A percentile compares a stretch with the other conserved stretches of the same genome.
phyloP scores from a whole-genome alignment of 1,140 invertebrate species.

The Tetraneura akinire region DNA sequence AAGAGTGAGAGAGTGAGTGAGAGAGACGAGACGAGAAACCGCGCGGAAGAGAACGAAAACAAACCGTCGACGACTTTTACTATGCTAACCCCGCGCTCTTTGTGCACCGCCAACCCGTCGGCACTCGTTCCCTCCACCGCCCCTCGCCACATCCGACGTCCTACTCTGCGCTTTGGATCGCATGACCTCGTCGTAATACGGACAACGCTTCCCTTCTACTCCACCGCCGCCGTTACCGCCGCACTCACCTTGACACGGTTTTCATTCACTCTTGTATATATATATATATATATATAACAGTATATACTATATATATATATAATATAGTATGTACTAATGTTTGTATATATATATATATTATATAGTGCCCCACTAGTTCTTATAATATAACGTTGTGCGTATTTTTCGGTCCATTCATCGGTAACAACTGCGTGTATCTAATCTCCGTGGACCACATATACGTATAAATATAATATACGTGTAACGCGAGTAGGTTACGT shows the following conservation, averaged over 20 bases:
- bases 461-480: neutral
- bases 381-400: neutral
- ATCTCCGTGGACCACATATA: neutral
- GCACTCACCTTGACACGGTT: slow-evolving; percentile 48
- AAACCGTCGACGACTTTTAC: slow-evolving; percentile 49
- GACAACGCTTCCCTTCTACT: slow-evolving; percentile 35
- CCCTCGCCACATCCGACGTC: neutral
- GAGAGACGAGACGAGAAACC: slow-evolving; percentile 19
- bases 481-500: no score
- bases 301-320: neutral
- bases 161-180: slow-evolving; percentile 11
- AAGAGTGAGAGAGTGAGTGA: neutral
- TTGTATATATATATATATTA: slow-evolving; percentile 30
- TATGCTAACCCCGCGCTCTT: neutral
- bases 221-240: neutral
- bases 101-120: neutral
- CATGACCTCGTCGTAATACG: slow-evolving; percentile 46
- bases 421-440: neutral
- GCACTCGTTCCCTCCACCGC: neutral
- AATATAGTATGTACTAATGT: neutral
- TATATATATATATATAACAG: slow-evolving; percentile 23
- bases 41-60: slow-evolving; percentile 48
- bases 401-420: slow-evolving; percentile 41
- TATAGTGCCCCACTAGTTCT: neutral
- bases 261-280: slow-evolving; percentile 45